Conservation (phyloP, 2,888 invertebrate species). For the Cremastinae sp. region DNA sequence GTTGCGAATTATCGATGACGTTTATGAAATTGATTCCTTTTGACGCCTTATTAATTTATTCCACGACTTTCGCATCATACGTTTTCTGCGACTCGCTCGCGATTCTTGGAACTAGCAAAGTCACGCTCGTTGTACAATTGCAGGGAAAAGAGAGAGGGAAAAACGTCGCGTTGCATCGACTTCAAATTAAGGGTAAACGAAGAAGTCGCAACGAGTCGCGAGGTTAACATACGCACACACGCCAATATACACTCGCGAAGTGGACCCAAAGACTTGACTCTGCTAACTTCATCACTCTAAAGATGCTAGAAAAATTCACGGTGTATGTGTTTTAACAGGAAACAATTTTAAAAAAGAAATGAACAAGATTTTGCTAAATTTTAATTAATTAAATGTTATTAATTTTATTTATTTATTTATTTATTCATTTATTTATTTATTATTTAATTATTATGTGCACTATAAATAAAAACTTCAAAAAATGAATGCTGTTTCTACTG, state of each 20-base stretch:
- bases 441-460: too few relatives aligned
- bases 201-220: constrained; percentile 54
- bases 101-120: constrained; percentile 24
- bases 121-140: constrained; percentile 50
- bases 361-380: too few relatives aligned
- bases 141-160: constrained; percentile 22
- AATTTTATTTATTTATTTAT: too few relatives aligned
- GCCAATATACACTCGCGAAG: constrained; percentile 21
- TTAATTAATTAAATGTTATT: too few relatives aligned
- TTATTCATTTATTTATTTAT: too few relatives aligned
- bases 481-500: too few relatives aligned
- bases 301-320: too few relatives aligned
- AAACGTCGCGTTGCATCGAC: constrained; percentile 54
- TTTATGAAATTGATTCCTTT: constrained; percentile 35
- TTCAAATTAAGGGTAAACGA: constrained; percentile 62
- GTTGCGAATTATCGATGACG: constrained; percentile 38
- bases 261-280: constrained; percentile 17
- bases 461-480: too few relatives aligned
- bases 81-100: constrained; percentile 15
- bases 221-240: constrained; percentile 50
- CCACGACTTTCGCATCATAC: not conserved
- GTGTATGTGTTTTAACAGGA: too few relatives aligned
- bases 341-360: too few relatives aligned
- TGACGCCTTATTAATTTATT: constrained; percentile 12
- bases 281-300: constrained; percentile 1